A percentile compares a stretch with the other conserved stretches of the same genome.
Conservation (phyloP, 64 coral and sea anemone species). For the Stichodactyla mertensii region DNA sequence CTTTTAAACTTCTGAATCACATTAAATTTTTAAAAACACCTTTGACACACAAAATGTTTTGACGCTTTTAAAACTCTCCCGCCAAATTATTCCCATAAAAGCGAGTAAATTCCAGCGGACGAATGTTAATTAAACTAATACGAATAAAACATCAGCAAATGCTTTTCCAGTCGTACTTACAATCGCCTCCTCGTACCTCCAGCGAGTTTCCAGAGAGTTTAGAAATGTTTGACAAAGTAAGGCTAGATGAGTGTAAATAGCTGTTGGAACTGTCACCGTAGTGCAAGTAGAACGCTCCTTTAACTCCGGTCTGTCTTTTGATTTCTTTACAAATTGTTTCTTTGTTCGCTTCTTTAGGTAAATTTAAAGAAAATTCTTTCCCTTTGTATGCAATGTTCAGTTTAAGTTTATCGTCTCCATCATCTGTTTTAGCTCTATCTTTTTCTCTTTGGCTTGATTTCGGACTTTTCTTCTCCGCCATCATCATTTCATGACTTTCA, state of each 20-base stretch:
- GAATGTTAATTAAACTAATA: not conserved
- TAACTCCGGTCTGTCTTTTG: constrained; percentile 49
- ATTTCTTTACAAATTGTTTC: constrained; percentile 46
- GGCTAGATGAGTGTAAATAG: constrained; percentile 79
- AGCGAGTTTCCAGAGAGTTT: constrained; percentile 46
- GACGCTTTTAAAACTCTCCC: not conserved
- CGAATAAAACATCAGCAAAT: not conserved
- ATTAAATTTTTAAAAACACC: too few relatives aligned
- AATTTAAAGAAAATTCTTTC: constrained; percentile 38
- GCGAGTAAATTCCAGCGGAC: not conserved
- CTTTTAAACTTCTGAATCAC: not conserved
- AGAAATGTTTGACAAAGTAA: constrained; percentile 54
- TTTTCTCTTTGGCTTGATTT: not conserved
- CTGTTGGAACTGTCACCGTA: constrained; percentile 39
- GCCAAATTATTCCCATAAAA: not conserved
- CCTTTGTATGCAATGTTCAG: constrained; percentile 47
- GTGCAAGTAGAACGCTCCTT: constrained; percentile 73
- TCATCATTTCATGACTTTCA: not conserved
- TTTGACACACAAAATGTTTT: not conserved
- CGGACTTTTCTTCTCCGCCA: not conserved
- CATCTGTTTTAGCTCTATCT: not conserved
- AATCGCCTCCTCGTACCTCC: constrained; percentile 77
- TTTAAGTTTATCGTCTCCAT: constrained; percentile 11
- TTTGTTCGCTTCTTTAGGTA: constrained; percentile 48
- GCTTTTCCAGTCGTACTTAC: constrained; percentile 45